These are phyloP conservation scores for Pachydiplax longipennis DNA, from an alignment of 2,888 invertebrate species.

Conservation along the genomic window DNA sequence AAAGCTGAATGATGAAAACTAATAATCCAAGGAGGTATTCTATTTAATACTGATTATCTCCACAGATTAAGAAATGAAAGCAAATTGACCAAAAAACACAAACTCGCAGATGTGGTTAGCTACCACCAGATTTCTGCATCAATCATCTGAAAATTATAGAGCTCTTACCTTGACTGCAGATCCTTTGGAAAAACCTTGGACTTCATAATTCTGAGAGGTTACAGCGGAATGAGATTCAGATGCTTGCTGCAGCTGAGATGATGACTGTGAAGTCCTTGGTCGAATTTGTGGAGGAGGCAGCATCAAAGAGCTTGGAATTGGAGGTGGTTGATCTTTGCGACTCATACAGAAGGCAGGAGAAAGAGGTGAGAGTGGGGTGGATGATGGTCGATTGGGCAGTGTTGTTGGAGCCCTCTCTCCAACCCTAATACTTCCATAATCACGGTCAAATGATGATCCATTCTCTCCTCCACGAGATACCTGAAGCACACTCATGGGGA, in stretches of 20 bases:
- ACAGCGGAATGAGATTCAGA: not conserved
- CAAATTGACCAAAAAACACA: too few relatives aligned
- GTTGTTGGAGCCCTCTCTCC: not conserved
- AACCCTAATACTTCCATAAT: not conserved
- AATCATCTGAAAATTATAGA: too few relatives aligned
- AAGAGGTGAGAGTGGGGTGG: conserved; percentile 19
- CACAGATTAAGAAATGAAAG: too few relatives aligned
- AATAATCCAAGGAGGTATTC: too few relatives aligned
- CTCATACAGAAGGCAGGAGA: not conserved
- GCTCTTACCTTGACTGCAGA: not conserved
- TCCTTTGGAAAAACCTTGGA: not conserved
- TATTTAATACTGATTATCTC: too few relatives aligned
- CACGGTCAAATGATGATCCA: not conserved
- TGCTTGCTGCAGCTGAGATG: not conserved
- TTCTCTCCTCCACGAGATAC: not conserved
- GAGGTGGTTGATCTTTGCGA: conserved; percentile 7
- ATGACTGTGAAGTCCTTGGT: not conserved
- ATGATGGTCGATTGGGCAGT: not conserved
- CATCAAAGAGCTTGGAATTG: not conserved
- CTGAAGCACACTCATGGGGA: conserved; percentile 11
- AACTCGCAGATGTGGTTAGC: too few relatives aligned
- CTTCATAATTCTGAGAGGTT: not conserved
- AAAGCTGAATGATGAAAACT: too few relatives aligned
- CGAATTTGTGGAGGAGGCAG: not conserved
- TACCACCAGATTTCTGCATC: too few relatives aligned